Percentiles rank a stretch among this genome's conserved stretches.
Evolutionary conservation across 1,140 invertebrate species (phyloP).

Genomic region (Coptotermes formosanus): DNA sequence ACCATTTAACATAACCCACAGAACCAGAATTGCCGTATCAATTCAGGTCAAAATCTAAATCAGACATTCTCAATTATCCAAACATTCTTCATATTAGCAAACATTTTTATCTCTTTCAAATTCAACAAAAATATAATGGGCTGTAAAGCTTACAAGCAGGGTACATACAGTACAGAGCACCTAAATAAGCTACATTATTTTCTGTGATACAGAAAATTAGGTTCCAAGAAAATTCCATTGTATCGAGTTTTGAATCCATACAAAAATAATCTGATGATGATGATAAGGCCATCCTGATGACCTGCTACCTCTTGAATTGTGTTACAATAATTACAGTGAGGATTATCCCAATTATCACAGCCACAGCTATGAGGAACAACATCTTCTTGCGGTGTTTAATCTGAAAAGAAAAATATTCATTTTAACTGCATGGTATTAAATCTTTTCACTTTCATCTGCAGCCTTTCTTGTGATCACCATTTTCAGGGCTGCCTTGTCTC

Average conservation of each 20-base stretch:
- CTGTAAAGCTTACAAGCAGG: neutral
- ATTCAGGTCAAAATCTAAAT: no score
- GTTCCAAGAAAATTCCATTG: neutral
- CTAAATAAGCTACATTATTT: neutral
- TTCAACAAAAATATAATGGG: neutral
- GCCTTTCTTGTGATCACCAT: no score
- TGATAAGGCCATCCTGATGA: neutral
- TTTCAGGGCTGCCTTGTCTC: no score
- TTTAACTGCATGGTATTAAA: no score
- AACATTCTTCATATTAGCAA: neutral
- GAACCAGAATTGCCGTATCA: no score
- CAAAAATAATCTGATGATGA: neutral
- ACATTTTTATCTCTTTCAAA: neutral
- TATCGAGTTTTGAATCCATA: neutral
- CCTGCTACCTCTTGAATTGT: conserved; percentile 50
- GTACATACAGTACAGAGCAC: neutral
- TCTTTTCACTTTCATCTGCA: no score
- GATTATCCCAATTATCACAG: conserved; percentile 62
- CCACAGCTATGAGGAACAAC: conserved; percentile 63
- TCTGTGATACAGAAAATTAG: neutral
- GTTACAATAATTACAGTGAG: conserved; percentile 63
- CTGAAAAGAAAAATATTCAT: conserved; percentile 31
- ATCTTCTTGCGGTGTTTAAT: conserved; percentile 68
- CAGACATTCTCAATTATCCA: no score
- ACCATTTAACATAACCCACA: no score